Evolutionary conservation across 1,140 invertebrate species (phyloP), one percentile per base, ranked within the genome.

Genomic region (Leptopilina boulardi): DNA sequence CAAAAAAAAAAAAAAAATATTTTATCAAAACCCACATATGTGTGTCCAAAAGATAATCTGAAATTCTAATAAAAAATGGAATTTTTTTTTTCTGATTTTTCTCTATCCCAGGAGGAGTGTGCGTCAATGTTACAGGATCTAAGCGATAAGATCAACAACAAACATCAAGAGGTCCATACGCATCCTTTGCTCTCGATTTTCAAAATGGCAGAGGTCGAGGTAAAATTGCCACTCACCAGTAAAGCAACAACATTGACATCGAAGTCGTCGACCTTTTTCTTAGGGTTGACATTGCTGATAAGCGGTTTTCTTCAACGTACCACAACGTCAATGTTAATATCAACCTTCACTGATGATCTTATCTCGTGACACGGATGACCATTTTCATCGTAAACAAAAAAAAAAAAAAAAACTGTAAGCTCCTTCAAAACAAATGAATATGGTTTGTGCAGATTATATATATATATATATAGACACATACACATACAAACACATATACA

Each of bases 161-260:
- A 95, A 83, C 94, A 97, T 87, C 94, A 95, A 56, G 95, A 97
- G 84, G 94, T 97, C 74, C 95, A 96, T 81, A 96, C 95, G 21
- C 96, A 97, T 90, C 93, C 96, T 42, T 92, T 97, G 13, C 92
- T 98, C 10, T 97, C 96, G 78, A 96, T 97, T 87, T 96, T 97
- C 89, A 97, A 97, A 91, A 96, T 97, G 92, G 96, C 96, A n/a
- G 96, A 97, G 92, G 96, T 97, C 19, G 95, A 97, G 88, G 94
- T 96, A 41, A 91, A 90, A 78, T 76, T 91, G 73, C 90, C 90
- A 6, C 85, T 89, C 74, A 87, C 85, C 66, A 89, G 84, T 78
- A 83, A 82, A n/a, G 85, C 80, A 59, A 79, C 42, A 18, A 79
- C 42, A 18, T 71, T 74, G 74, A 83, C 77, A 71, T 78, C 77